These are phyloP conservation scores for Phoebastria nigripes DNA, from an alignment of 2,797 vertebrate genomes.

Conservation along the genomic window DNA sequence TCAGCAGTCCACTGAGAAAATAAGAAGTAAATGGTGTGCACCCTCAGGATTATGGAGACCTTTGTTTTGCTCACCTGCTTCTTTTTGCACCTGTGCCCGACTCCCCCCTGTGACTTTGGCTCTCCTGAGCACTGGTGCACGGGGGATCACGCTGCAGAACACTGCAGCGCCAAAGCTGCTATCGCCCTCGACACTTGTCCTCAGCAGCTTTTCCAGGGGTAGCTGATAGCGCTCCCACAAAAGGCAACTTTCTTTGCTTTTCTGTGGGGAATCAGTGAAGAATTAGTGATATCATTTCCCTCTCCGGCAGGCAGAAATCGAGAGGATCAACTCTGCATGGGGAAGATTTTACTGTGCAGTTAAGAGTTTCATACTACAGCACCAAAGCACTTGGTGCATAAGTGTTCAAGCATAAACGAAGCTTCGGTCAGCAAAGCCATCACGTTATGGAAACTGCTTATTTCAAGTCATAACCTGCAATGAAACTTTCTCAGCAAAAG, in stretches of 20 bases:
- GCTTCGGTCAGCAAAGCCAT: not conserved
- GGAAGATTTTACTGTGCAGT: not conserved
- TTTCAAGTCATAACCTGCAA: not conserved
- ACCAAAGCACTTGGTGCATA: not conserved
- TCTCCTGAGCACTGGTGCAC: not conserved
- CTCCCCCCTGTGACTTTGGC: not conserved
- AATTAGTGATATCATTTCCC: not conserved
- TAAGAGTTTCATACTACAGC: not conserved
- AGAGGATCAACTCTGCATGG: fast-evolving
- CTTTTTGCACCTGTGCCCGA: not conserved
- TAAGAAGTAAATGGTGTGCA: fast-evolving
- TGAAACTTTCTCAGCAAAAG: not conserved
- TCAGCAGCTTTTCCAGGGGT: not conserved
- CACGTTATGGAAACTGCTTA: not conserved
- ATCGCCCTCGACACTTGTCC: fast-evolving
- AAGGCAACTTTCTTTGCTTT: not conserved
- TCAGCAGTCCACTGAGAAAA: not conserved
- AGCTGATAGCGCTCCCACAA: not conserved
- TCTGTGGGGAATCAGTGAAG: not conserved
- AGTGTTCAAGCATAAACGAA: not conserved
- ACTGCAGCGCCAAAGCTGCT: not conserved
- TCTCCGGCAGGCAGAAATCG: not conserved
- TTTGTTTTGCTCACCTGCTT: not conserved
- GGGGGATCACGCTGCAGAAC: not conserved
- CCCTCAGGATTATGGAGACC: not conserved